Percentiles rank a stretch among this genome's conserved stretches.
Evolutionary conservation across 2,113 vertebrate genomes (phyloP).

Genomic region (Pangasianodon gigas): DNA sequence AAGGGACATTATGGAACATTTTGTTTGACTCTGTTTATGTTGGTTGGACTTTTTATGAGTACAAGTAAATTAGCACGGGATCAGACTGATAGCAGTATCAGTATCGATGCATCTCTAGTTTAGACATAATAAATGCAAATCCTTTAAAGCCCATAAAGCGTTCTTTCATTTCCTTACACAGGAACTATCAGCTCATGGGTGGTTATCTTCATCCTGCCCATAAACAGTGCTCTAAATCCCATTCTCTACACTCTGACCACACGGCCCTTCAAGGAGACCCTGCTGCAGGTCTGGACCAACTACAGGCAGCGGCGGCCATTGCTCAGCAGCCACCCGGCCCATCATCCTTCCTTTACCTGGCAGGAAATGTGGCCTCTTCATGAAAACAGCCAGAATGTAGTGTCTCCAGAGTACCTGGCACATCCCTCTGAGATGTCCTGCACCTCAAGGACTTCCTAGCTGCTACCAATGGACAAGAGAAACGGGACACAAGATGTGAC

Average conservation of each 20-base stretch:
- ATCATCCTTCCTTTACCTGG: slow-evolving; percentile 84
- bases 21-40: background rate
- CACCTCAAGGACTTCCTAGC: slow-evolving; percentile 45
- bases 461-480: slow-evolving; percentile 57
- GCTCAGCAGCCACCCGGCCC: slow-evolving; percentile 71
- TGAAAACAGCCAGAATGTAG: slow-evolving; percentile 71
- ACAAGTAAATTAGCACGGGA: background rate
- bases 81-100: background rate
- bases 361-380: slow-evolving; percentile 88
- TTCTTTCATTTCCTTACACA: slow-evolving; percentile 53
- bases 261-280: slow-evolving; percentile 94
- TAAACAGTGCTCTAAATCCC: slow-evolving; percentile 95
- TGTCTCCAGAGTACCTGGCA: slow-evolving; percentile 68
- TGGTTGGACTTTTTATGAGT: background rate
- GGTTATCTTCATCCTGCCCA: slow-evolving; percentile 96
- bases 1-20: background rate
- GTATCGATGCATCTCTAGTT: background rate
- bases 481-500: slow-evolving; percentile 22
- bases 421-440: slow-evolving; percentile 67
- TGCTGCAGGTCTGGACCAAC: slow-evolving; percentile 89
- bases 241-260: slow-evolving; percentile 97
- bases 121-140: background rate
- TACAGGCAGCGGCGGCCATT: slow-evolving; percentile 81
- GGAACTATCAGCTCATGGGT: slow-evolving; percentile 96
- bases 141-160: background rate